Evolutionary conservation across 2,113 vertebrate genomes (phyloP), one percentile per base, ranked within the genome.

Genomic region (Dipodomys spectabilis): DNA sequence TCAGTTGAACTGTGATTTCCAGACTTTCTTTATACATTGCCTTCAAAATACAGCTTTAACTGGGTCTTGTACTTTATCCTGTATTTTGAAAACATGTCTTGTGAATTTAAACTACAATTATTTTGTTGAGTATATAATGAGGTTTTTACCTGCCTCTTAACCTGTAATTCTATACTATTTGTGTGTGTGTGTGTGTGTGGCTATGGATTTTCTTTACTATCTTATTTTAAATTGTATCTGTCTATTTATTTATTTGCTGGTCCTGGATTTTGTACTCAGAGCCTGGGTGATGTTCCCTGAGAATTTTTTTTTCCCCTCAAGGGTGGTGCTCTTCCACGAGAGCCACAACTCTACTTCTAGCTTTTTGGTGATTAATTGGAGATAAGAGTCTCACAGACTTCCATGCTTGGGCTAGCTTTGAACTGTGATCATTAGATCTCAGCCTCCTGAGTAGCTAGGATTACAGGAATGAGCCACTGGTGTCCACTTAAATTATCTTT

Each of bases 81-180:
- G 0, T 28, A 25, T 49, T 91, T 32, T 68, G 64, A 49, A 78
- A 91, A 86, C 82, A 18, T 86, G 62, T 30, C 65, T 87, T 91
- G 30, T 28, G 35, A 93, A 57, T 84, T 75, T 78, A 74, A 12
- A 39, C 84, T 80, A 57, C 15, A 44, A 25, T 64, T n/a, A 28
- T 19, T 12, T 6, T 62, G 19, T 85, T 77, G 81, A 84, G 71
- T 91, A 78, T 62, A 23, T 30, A 45, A 74, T 69, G 83, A 49
- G 62, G 67, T 64, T 93, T 80, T 74, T 91, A 53, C 60, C 9
- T 93, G 27, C 67, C 32, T 90, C 79, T 88, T 91, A 82, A 57
- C 85, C 83, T 91, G 9, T 84, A 39, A 39, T 44, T 88, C 83
- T 91, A 2, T 88, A 32, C 28, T 72, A 25, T 77, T 75, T 28